A percentile compares a stretch with the other conserved stretches of the same genome.
phyloP scores from a whole-genome alignment of 2,113 vertebrate genomes.

The Melanostigma gelatinosum region DNA sequence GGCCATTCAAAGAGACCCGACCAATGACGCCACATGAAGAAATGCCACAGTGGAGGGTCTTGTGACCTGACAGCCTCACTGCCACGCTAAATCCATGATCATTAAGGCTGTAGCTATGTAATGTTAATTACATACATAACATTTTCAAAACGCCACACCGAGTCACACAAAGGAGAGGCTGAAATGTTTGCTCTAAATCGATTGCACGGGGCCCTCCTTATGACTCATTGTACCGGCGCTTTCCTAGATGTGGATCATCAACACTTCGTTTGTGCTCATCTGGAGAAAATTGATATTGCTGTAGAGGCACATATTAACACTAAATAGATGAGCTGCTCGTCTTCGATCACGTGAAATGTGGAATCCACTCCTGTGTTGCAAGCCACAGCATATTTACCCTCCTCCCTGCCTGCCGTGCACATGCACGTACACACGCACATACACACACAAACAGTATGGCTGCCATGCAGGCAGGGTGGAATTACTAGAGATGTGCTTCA shows the following conservation, averaged over 20 bases:
- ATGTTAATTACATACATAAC: constrained; percentile 55
- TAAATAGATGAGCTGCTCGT: constrained; percentile 50
- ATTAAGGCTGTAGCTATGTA: constrained; percentile 55
- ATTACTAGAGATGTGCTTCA: constrained; percentile 76
- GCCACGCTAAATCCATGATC: constrained; percentile 64
- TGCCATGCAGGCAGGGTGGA: constrained; percentile 72
- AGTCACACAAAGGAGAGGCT: constrained; percentile 45
- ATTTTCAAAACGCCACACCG: constrained; percentile 38
- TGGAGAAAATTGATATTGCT: constrained; percentile 62
- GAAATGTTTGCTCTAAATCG: constrained; percentile 53
- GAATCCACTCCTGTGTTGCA: constrained; percentile 58
- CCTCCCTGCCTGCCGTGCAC: constrained; percentile 36
- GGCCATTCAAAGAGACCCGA: constrained; percentile 28
- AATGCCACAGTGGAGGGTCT: constrained; percentile 55
- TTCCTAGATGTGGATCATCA: constrained; percentile 36
- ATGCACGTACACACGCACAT: constrained; percentile 31
- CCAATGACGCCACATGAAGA: constrained; percentile 20
- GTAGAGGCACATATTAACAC: constrained; percentile 49
- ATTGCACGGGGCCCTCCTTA: constrained; percentile 37
- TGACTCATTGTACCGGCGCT: constrained; percentile 44
- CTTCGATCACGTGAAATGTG: constrained; percentile 45
- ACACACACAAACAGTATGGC: constrained; percentile 49
- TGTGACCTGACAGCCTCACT: constrained; percentile 51
- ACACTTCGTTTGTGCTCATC: constrained; percentile 55
- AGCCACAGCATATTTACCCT: constrained; percentile 67